phyloP scores from a whole-genome alignment of 64 coral and sea anemone species.

The Montipora cactus region DNA sequence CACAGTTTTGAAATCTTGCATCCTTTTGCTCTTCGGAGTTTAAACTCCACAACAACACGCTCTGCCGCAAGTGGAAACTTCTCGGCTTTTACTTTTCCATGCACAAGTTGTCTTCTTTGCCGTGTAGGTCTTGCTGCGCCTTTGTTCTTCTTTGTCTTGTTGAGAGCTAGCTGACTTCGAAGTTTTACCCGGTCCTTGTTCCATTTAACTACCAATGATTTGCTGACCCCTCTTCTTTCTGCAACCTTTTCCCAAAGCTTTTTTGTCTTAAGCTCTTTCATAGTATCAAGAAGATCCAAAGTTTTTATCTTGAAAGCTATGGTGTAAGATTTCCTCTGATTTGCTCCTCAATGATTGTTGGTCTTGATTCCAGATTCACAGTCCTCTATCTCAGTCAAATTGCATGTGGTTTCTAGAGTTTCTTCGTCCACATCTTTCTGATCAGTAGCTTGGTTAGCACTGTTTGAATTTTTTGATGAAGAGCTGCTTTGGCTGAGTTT shows the following conservation, averaged over 20 bases:
- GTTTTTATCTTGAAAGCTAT: slow-evolving; percentile 75
- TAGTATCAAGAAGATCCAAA: slow-evolving; percentile 75
- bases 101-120: slow-evolving; percentile 21
- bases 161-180: slow-evolving; percentile 73
- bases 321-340: slow-evolving; percentile 78
- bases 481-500: slow-evolving; percentile 61
- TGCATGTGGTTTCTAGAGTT: slow-evolving; percentile 61
- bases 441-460: slow-evolving; percentile 66
- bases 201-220: slow-evolving; percentile 78
- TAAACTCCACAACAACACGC: slow-evolving; percentile 55
- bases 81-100: not conserved
- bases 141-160: slow-evolving; percentile 78
- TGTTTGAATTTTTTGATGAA: slow-evolving; percentile 66
- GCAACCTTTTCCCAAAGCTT: slow-evolving; percentile 74
- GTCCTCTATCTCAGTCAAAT: slow-evolving; percentile 74
- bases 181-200: slow-evolving; percentile 66
- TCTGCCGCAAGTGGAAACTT: slow-evolving; percentile 56
- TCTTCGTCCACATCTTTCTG: slow-evolving; percentile 70
- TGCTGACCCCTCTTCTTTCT: slow-evolving; percentile 70
- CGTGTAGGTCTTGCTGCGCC: slow-evolving; percentile 64
- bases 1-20: slow-evolving; percentile 75
- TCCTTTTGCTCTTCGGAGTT: slow-evolving; percentile 79
- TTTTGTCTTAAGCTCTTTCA: slow-evolving; percentile 78
- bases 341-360: slow-evolving; percentile 61
- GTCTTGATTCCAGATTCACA: slow-evolving; percentile 68